Conservation (phyloP, 2,888 invertebrate genomes). For the Hirtodrosophila cameraria region DNA sequence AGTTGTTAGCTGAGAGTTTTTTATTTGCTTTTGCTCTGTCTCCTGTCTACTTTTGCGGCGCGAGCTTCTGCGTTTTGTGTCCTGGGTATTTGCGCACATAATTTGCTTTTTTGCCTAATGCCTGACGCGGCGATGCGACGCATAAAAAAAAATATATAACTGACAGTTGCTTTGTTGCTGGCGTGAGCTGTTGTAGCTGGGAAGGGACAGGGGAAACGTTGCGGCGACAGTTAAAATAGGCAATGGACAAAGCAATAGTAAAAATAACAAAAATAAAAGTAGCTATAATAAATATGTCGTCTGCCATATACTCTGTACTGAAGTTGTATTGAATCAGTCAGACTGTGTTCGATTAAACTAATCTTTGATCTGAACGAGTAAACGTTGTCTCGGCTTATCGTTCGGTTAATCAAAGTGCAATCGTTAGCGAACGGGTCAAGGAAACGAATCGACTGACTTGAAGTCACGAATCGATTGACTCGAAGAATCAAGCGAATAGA, state of each 20-base stretch:
- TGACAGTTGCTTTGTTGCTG: slow-evolving; percentile 21
- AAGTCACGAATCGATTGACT: no score
- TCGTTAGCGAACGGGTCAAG: no score
- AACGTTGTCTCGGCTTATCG: no score
- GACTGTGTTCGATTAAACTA: no score
- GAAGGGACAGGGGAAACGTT: slow-evolving; percentile 7
- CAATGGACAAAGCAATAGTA: slow-evolving; percentile 33
- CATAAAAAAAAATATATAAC: slow-evolving; percentile 25
- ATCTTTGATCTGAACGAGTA: no score
- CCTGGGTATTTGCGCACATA: slow-evolving; percentile 44
- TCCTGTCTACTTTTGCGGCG: slow-evolving; percentile 1
- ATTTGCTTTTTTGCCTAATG: slow-evolving; percentile 55
- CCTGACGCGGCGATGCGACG: slow-evolving; percentile 22
- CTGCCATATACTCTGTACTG: no score
- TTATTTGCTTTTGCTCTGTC: slow-evolving; percentile 27
- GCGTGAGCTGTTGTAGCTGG: background rate
- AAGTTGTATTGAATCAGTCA: no score
- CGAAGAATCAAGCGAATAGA: no score
- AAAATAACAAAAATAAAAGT: background rate
- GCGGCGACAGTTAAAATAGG: slow-evolving; percentile 33
- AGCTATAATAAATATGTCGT: no score
- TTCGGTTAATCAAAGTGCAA: no score
- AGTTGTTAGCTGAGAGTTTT: slow-evolving; percentile 16
- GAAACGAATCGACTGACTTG: no score
- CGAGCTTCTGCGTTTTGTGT: slow-evolving; percentile 20